These are phyloP conservation scores for Drosophila takahashii DNA, from an alignment of 1,140 invertebrate genomes.

Conservation along the genomic window DNA sequence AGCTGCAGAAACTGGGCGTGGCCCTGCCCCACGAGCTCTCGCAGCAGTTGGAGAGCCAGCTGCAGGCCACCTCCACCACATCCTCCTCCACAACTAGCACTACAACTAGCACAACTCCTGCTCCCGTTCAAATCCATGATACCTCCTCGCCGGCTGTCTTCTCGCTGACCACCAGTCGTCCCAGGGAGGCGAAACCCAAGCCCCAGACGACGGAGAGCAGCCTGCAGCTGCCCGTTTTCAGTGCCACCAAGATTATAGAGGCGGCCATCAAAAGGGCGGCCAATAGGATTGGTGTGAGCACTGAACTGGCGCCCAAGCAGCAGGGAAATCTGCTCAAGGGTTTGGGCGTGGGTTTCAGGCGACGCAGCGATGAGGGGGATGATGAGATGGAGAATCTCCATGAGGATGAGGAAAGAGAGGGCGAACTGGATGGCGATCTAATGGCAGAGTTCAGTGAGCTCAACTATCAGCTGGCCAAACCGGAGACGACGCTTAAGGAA, in stretches of 20 bases:
- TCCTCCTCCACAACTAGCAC: slow-evolving; percentile 3
- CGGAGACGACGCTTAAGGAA: slow-evolving; percentile 35
- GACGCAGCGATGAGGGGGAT: slow-evolving; percentile 62
- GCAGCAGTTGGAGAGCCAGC: slow-evolving; percentile 68
- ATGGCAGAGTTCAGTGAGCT: slow-evolving; percentile 81
- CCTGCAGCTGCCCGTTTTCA: slow-evolving; percentile 73
- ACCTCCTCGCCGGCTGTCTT: slow-evolving; percentile 77
- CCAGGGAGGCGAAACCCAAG: slow-evolving; percentile 28
- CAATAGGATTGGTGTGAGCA: slow-evolving; percentile 76
- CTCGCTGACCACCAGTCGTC: slow-evolving; percentile 72
- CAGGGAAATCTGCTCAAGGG: slow-evolving; percentile 21
- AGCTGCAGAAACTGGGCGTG: slow-evolving; percentile 84
- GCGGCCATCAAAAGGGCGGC: slow-evolving; percentile 79
- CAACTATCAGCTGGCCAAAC: slow-evolving; percentile 77
- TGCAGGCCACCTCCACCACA: slow-evolving; percentile 41
- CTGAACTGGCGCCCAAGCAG: slow-evolving; percentile 48
- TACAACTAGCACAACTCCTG: slow-evolving; percentile 16
- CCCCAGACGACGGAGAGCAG: slow-evolving; percentile 60
- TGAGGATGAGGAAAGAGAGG: slow-evolving; percentile 12
- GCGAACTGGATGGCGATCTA: slow-evolving; percentile 67
- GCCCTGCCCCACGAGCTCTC: slow-evolving; percentile 79
- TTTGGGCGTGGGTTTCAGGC: slow-evolving; percentile 47
- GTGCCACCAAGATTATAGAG: slow-evolving; percentile 81
- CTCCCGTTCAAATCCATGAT: slow-evolving; percentile 46
- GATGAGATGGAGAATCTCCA: background rate